Evolutionary conservation across 2,888 invertebrate species (phyloP).

Genomic region (Dicranocentrus wangi): DNA sequence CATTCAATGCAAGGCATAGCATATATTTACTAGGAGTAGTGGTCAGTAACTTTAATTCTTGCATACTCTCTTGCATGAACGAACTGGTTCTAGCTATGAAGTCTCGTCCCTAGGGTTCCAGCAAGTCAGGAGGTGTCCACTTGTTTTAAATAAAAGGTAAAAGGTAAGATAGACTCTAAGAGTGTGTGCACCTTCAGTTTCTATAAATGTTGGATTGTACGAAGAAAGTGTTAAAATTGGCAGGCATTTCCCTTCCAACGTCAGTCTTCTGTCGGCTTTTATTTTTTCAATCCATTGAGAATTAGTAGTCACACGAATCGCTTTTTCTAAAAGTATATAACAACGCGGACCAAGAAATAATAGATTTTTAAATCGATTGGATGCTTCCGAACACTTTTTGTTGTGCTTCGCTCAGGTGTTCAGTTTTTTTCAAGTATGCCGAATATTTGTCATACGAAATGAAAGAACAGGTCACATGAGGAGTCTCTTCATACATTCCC

Average conservation of each 20-base stretch:
- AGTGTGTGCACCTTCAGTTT: neutral
- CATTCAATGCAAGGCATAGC: no score
- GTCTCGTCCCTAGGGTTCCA: neutral
- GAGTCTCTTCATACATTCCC: slow-evolving; percentile 13
- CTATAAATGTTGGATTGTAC: slow-evolving; percentile 3
- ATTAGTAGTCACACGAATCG: slow-evolving; percentile 7
- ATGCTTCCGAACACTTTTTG: slow-evolving; percentile 36
- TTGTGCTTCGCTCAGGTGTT: slow-evolving; percentile 44
- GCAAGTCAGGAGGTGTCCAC: slow-evolving; percentile 20
- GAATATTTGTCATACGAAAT: slow-evolving; percentile 25
- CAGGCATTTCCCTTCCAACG: slow-evolving; percentile 18
- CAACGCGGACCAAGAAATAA: neutral
- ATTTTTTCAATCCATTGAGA: slow-evolving; percentile 30
- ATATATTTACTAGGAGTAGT: no score
- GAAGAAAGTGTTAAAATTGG: slow-evolving; percentile 20
- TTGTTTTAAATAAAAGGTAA: slow-evolving; percentile 23
- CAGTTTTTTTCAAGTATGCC: slow-evolving; percentile 8
- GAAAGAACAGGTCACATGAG: slow-evolving; percentile 35
- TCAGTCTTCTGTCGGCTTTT: slow-evolving; percentile 55
- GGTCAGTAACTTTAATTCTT: slow-evolving; percentile 36
- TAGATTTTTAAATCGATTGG: slow-evolving; percentile 39
- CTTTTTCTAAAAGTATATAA: slow-evolving; percentile 24
- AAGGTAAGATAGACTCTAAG: neutral
- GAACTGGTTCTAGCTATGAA: neutral
- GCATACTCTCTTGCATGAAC: neutral